A percentile compares a stretch with the other conserved stretches of the same genome.
phyloP scores from a whole-genome alignment of 2,888 invertebrate species.

The Drosophila tanythrix region DNA sequence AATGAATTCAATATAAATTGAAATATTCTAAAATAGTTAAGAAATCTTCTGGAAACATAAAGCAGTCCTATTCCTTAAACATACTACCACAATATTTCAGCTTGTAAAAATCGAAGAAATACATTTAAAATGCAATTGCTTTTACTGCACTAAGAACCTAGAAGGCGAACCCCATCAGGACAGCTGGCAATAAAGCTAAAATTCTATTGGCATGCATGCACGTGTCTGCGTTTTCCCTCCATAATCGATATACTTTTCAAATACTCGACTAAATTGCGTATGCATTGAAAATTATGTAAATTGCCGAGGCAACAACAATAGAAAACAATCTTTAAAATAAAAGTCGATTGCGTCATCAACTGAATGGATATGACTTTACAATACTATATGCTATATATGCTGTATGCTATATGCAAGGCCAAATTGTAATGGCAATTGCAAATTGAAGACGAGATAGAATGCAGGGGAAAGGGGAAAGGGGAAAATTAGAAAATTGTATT shows the following conservation, averaged over 20 bases:
- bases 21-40: background rate
- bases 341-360: slow-evolving; percentile 55
- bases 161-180: background rate
- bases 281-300: slow-evolving; percentile 76
- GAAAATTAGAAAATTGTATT: slow-evolving; percentile 47
- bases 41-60: background rate
- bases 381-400: background rate
- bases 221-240: slow-evolving; percentile 15
- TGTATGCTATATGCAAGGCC: background rate
- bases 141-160: slow-evolving; percentile 6
- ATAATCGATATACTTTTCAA: slow-evolving; percentile 20
- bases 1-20: background rate
- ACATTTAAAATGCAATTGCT: background rate
- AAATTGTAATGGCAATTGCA: slow-evolving; percentile 61
- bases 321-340: slow-evolving; percentile 41
- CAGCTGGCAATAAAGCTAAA: slow-evolving; percentile 30
- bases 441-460: slow-evolving; percentile 49
- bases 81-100: background rate
- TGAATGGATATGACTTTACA: slow-evolving; percentile 22
- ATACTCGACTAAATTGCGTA: slow-evolving; percentile 47
- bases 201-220: slow-evolving; percentile 39
- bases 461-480: background rate
- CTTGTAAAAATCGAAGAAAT: background rate
- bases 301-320: slow-evolving; percentile 28
- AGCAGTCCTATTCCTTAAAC: background rate